Evolutionary conservation across 2,888 invertebrate species (phyloP), one percentile per base, ranked within the genome.

Genomic region (Hypomecis punctinalis): DNA sequence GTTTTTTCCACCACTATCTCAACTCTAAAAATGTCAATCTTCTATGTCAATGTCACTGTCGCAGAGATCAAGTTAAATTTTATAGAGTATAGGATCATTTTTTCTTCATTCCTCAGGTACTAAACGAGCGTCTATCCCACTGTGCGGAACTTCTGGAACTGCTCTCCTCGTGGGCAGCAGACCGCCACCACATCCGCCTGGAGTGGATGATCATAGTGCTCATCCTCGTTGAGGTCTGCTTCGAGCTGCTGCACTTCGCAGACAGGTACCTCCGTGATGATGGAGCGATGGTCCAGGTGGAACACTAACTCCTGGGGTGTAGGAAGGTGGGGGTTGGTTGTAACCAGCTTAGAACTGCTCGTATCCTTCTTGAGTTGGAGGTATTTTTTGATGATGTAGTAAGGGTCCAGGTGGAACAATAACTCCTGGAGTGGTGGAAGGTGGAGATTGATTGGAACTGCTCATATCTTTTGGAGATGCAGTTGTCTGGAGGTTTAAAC

Each of bases 191-290:
- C 86, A 95, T 98, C 9, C 94, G 98, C 0, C 94, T 99, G 0
- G 99, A 99, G 87, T 98, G 98, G 98, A 98, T 99, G 97, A 98
- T 99, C 72, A 99, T 99, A 68, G 94, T 97, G 33, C 95, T 99
- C 45, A 99, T 99, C 89, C 95, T 98, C 94, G 97, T 99, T 0
- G 99, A 99, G 91, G 99, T 99, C 11, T 95, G 94, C 68, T 97
- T 98, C 86, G 98, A 98, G 89, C 93, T 95, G 59, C 87, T 97
- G 54, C 97, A 98, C 84, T 96, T 96, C 78, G 85, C 95, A 47
- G 96, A 97, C 76, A 93, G 95, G 81, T 96, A 94, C 62, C 51
- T 51, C 40, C 9, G 33, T 35, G 42, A 49, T 47, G 39, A 46
- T 52, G 35, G 11, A 46, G 35, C 10, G 2, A n/a, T 5, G 13